Evolutionary conservation across 2,797 vertebrate genomes (phyloP), one percentile per base, ranked within the genome.

Genomic region (Anabas testudineus): DNA sequence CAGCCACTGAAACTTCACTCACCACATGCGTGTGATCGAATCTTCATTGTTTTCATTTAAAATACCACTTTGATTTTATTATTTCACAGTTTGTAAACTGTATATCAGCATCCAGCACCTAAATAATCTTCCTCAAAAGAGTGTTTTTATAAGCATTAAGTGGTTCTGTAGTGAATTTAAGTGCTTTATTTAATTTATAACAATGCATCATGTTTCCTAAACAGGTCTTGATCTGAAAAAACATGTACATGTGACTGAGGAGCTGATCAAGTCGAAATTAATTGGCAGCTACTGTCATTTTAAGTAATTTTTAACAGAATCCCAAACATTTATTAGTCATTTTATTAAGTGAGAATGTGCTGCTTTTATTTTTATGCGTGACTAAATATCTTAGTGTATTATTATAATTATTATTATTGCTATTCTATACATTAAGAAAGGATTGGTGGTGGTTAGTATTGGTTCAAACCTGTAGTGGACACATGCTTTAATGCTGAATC

Each of bases 401-500:
- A n/a, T 28, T 30, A n/a, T n/a, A n/a, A n/a, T n/a, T n/a, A n/a
- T n/a, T n/a, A 7, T 16, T 28, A n/a, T 28, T 30, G 16, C 10
- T 21, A 16, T 37, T 37, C 10, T 26, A n/a, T 0, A 12, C 4
- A 32, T 10, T 18, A 32, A 21, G 4, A 9, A 8, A 45, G 2
- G 57, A 48, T 2, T 19, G 22, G 39, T 34, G 7, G 32, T 41
- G 12, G 4, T 37, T 36, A 32, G 16, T 4, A 1, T 7, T 19
- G 26, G 22, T 16, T 39, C 19, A 42, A 41, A 39, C 21, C 26
- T 42, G 54, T 2, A 26, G 48, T 24, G 10, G 32, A 32, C 30
- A 32, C 30, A 10, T 8, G 32, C 24, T 53, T 30, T 19, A 7
- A 16, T 21, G 13, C 63, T 67, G 61, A 74, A 55, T 49, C 71